A percentile compares a stretch with the other conserved stretches of the same genome.
These are phyloP conservation scores for Squalus acanthias DNA, from an alignment of 2,797 vertebrate genomes.

Conservation along the genomic window DNA sequence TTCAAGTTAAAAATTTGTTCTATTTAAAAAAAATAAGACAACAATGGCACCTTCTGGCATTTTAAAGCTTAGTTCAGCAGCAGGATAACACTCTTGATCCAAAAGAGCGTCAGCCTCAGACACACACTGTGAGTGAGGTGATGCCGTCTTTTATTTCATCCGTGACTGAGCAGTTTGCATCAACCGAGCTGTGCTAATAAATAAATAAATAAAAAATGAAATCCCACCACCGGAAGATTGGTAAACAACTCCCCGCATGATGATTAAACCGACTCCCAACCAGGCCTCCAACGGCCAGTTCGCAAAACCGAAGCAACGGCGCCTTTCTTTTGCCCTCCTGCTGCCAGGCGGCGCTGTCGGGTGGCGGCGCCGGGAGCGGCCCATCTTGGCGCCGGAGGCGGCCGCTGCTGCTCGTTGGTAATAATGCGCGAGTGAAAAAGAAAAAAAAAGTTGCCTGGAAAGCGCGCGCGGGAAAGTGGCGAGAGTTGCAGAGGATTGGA, in stretches of 20 bases:
- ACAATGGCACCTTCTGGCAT: neutral
- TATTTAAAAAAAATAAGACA: neutral
- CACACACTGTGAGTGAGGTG: neutral
- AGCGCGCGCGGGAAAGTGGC: neutral
- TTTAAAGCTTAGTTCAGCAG: neutral
- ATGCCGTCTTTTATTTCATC: too few species aligned
- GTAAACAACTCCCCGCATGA: too few species aligned
- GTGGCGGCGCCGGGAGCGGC: neutral
- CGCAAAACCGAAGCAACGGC: too few species aligned
- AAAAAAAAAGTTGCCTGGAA: too few species aligned
- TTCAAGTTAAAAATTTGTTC: neutral
- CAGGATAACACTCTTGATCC: neutral
- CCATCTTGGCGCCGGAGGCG: neutral
- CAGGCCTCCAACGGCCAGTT: too few species aligned
- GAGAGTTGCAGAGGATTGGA: too few species aligned
- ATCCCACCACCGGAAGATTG: too few species aligned
- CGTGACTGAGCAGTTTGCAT: too few species aligned
- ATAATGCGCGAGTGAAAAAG: neutral
- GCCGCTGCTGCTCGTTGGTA: neutral
- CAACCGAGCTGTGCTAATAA: too few species aligned
- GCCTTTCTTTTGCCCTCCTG: neutral
- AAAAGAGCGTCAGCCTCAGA: neutral
- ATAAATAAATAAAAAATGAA: too few species aligned
- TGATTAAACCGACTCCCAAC: too few species aligned
- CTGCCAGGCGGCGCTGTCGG: neutral